Evolutionary conservation across 2,113 vertebrate genomes (phyloP), one percentile per base, ranked within the genome.

Genomic region (Alexandromys fortis): DNA sequence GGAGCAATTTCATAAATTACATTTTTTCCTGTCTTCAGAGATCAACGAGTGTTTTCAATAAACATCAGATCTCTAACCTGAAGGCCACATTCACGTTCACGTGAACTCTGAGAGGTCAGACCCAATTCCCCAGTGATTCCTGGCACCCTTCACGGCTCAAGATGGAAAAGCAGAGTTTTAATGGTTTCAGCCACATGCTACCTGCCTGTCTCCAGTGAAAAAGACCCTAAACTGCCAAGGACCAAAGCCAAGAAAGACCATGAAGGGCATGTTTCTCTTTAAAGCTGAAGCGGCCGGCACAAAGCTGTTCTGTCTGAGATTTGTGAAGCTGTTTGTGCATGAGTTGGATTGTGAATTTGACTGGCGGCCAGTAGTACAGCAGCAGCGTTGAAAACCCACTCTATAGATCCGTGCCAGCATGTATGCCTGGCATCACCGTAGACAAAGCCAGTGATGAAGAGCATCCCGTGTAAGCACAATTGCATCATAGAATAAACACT

Each of bases 291-390:
- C 24, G 85, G 49, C 42, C 5, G 19, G 89, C 26, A 97, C 92
- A 97, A 92, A 95, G 94, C 92, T 67, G 19, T 85, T 97, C 96
- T 96, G 98, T 97, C 67, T 97, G 87, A 81, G 82, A 49, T 88
- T 90, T 97, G 85, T 93, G 75, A 95, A 97, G 94, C 47, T 79
- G 85, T 75, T 88, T 94, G 96, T 95, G 70, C 87, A 70, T 21
- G 16, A 55, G 63, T 7, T 86, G 91, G 94, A 65, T 65, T 95
- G 89, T 63, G 83, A 91, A n/a, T 92, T 91, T 97, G 94, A 96
- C 87, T 76, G 75, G 94, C 75, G 76, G 97, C 94, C 94, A 95
- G 33, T 7, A 45, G 47, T 35, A 94, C 92, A 65, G 17, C 67
- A 91, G 73, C 67, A 28, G 28, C 45, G 90, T 63, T 89, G 86